These are phyloP conservation scores for Hydrotaea diabolus DNA, from an alignment of 2,888 invertebrate genomes.

Conservation along the genomic window DNA sequence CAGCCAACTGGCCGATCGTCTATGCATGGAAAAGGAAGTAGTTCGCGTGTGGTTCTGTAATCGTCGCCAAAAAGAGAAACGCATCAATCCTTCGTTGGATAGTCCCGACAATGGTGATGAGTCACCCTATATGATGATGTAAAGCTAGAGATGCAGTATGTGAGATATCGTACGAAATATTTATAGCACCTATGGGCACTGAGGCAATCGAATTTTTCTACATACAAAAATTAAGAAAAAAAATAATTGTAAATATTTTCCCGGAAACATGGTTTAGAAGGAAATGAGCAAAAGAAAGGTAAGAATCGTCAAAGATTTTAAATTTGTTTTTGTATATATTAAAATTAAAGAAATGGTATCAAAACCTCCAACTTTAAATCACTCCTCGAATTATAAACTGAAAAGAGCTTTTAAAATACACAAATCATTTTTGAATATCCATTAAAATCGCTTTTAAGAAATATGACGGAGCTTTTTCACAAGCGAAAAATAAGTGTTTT, in stretches of 20 bases:
- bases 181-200: conserved; percentile 25
- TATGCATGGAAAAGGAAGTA: conserved; percentile 99
- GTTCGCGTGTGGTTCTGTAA: conserved; percentile 97
- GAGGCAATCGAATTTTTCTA: conserved; percentile 62
- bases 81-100: conserved; percentile 93
- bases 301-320: not conserved
- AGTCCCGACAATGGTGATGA: conserved; percentile 84
- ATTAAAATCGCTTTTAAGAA: too few species aligned
- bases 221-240: not conserved
- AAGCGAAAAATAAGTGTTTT: too few species aligned
- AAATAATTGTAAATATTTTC: conserved; percentile 19
- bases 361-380: too few species aligned
- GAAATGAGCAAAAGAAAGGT: conserved; percentile 30
- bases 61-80: conserved; percentile 97
- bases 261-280: conserved; percentile 27
- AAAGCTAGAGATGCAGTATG: conserved; percentile 3
- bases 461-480: too few species aligned
- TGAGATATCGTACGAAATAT: not conserved
- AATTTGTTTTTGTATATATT: too few species aligned
- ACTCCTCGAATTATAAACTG: too few species aligned
- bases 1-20: conserved; percentile 92
- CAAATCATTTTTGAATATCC: too few species aligned
- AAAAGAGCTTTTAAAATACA: too few species aligned
- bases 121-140: conserved; percentile 77
- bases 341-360: too few species aligned